phyloP scores from a whole-genome alignment of 2,888 invertebrate species.

The Parnassius apollo region DNA sequence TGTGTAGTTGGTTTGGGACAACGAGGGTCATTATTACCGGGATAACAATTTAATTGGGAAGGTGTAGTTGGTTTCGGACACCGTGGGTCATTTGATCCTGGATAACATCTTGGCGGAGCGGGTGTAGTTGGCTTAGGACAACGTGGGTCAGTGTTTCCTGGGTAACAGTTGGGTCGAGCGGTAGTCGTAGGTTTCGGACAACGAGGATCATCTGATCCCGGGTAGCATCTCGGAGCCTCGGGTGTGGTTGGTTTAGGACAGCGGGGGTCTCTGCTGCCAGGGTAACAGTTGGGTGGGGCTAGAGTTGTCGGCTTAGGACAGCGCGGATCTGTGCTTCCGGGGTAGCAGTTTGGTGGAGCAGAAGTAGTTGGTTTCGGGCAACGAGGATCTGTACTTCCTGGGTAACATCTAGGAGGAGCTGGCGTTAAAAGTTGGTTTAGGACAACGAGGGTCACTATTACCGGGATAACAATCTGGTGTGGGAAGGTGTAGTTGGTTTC shows the following conservation, averaged over 20 bases:
- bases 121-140: slow-evolving; percentile 44
- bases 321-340: slow-evolving; percentile 36
- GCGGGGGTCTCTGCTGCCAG: slow-evolving; percentile 35
- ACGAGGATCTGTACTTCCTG: slow-evolving; percentile 40
- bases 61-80: slow-evolving; percentile 40
- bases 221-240: slow-evolving; percentile 36
- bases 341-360: slow-evolving; percentile 36
- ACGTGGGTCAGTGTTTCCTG: slow-evolving; percentile 43
- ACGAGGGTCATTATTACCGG: slow-evolving; percentile 21
- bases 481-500: slow-evolving; percentile 34
- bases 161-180: slow-evolving; percentile 37
- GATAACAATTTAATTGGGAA: slow-evolving; percentile 25
- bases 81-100: slow-evolving; percentile 40
- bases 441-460: slow-evolving; percentile 30
- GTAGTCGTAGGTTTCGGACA: slow-evolving; percentile 39
- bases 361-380: slow-evolving; percentile 36
- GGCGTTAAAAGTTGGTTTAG: slow-evolving; percentile 23
- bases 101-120: slow-evolving; percentile 31
- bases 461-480: slow-evolving; percentile 31
- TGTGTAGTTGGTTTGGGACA: slow-evolving; percentile 35
- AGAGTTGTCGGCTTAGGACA: slow-evolving; percentile 36
- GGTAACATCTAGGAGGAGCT: slow-evolving; percentile 28
- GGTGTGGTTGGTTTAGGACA: slow-evolving; percentile 31
- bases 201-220: slow-evolving; percentile 36
- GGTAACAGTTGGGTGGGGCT: slow-evolving; percentile 33